Percentiles rank a stretch among this genome's conserved stretches.
These are phyloP conservation scores for Odontophorus gujanensis DNA, from an alignment of 2,113 vertebrate genomes.

Conservation along the genomic window DNA sequence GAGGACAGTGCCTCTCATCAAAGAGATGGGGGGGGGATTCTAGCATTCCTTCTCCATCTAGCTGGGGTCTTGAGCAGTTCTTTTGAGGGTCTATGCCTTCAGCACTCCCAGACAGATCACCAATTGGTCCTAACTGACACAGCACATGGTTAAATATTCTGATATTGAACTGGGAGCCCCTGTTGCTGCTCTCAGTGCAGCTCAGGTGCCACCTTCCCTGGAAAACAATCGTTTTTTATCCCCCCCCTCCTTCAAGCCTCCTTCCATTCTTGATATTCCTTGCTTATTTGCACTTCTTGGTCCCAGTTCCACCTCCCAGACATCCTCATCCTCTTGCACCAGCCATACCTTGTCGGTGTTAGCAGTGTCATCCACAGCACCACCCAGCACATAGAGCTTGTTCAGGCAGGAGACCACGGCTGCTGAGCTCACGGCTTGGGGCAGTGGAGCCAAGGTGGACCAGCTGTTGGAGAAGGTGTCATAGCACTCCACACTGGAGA, in stretches of 20 bases:
- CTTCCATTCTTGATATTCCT: background rate
- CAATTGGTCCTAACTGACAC: background rate
- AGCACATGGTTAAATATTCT: accelerated
- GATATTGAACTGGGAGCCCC: background rate
- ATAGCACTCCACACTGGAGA: constrained; percentile 80
- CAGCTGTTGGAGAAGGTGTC: constrained; percentile 81
- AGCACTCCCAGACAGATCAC: background rate
- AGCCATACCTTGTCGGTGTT: constrained; percentile 79
- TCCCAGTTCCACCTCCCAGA: background rate
- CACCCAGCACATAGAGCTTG: constrained; percentile 80
- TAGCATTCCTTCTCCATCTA: background rate
- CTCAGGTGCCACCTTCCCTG: background rate
- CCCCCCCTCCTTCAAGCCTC: background rate
- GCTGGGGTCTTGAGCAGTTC: background rate
- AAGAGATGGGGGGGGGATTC: background rate
- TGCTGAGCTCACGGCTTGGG: constrained; percentile 77
- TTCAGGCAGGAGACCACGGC: constrained; percentile 73
- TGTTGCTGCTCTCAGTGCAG: background rate
- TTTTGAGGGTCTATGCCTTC: background rate
- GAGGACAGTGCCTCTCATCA: background rate
- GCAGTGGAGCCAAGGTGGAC: constrained; percentile 60
- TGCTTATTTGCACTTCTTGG: background rate
- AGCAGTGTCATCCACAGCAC: constrained; percentile 71
- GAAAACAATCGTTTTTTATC: background rate
- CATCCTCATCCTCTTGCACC: background rate